Percentiles rank a stretch among this genome's conserved stretches.
Evolutionary conservation across 1,140 invertebrate genomes (phyloP).

Genomic region (Oncopodura yosiiana): DNA sequence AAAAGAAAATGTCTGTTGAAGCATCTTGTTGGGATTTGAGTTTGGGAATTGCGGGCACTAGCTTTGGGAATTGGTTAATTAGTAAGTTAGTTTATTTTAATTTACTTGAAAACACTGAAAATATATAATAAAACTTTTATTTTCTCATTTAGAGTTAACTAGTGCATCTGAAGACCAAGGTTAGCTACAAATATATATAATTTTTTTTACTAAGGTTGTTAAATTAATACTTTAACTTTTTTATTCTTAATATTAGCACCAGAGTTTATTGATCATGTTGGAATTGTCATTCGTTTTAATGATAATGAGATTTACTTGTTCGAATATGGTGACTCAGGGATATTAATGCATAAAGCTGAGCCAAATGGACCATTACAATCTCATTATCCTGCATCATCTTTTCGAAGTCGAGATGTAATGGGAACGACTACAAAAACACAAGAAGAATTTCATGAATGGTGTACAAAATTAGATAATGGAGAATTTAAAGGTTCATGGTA

Average conservation of each 20-base stretch:
- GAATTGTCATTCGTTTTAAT: conserved; percentile 25
- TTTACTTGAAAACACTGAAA: no score
- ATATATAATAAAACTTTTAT: no score
- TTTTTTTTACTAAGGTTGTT: no score
- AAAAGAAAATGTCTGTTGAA: no score
- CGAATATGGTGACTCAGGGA: conserved; percentile 32
- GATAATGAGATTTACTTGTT: no score
- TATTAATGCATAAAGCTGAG: conserved; percentile 17
- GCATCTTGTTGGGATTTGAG: conserved; percentile 30
- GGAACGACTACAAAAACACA: conserved; percentile 15
- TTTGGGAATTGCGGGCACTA: conserved; percentile 20
- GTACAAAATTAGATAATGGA: conserved; percentile 16
- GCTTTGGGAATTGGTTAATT: conserved; percentile 16
- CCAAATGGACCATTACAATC: conserved; percentile 9
- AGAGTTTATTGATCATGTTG: conserved; percentile 29
- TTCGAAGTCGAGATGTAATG: conserved; percentile 24
- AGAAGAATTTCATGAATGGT: conserved; percentile 30
- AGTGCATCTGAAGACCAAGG: no score
- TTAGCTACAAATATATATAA: no score
- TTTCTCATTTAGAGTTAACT: no score
- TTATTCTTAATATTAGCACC: no score
- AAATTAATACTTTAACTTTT: no score
- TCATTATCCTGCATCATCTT: conserved; percentile 27
- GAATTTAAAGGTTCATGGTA: conserved; percentile 26
- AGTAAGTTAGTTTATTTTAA: conserved; percentile 14